Conservation (phyloP, 2,888 invertebrate genomes). For the Lepeophtheirus nordmannii region DNA sequence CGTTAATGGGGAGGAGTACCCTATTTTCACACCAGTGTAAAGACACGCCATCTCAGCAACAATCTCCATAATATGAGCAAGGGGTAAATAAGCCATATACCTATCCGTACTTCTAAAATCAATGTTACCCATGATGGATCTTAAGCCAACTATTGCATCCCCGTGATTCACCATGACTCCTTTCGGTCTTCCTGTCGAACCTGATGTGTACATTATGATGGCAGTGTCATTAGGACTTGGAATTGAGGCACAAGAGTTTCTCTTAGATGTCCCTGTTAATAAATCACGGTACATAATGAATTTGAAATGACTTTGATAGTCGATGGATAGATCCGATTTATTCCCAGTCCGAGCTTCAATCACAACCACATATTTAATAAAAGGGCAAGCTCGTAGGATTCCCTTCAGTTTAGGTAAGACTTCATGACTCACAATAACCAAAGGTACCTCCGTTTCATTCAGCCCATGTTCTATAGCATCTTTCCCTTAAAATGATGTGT, state of each 20-base stretch:
- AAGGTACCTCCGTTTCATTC: conserved; percentile 66
- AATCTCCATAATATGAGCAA: conserved; percentile 92
- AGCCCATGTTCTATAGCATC: conserved; percentile 92
- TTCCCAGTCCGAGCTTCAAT: conserved; percentile 1
- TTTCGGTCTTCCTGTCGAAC: conserved; percentile 24
- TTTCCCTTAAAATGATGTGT: conserved; percentile 42
- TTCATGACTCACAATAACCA: conserved; percentile 45
- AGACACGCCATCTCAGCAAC: conserved; percentile 52
- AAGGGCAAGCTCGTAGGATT: conserved; percentile 54
- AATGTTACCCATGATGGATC: neutral
- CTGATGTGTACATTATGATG: conserved; percentile 94
- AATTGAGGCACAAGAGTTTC: neutral
- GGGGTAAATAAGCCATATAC: conserved; percentile 84
- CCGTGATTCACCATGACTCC: conserved; percentile 15
- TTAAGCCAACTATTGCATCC: neutral
- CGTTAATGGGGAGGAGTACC: conserved; percentile 69
- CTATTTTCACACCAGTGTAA: conserved; percentile 33
- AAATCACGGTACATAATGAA: neutral
- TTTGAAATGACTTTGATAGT: neutral
- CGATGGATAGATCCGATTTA: neutral
- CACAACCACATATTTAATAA: conserved; percentile 44
- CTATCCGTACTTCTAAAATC: conserved; percentile 4
- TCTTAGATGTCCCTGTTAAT: neutral
- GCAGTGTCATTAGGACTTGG: conserved; percentile 54
- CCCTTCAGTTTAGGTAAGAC: conserved; percentile 76